Evolutionary conservation across 2,113 vertebrate genomes (phyloP).

Genomic region (Nibea coibor): DNA sequence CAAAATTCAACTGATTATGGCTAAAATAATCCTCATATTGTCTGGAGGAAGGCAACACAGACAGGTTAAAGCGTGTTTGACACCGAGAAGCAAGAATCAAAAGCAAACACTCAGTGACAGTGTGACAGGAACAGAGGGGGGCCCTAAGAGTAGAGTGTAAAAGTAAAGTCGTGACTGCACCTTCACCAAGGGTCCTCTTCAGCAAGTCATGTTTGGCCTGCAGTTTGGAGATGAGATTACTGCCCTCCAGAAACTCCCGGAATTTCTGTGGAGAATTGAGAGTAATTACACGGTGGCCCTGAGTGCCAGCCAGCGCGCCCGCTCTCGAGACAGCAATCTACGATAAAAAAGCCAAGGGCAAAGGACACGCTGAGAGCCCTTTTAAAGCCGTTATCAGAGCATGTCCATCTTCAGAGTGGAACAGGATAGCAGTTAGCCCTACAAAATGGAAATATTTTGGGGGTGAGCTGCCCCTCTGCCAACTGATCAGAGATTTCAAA

Average conservation of each 20-base stretch:
- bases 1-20: neutral
- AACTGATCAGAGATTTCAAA: slow-evolving; percentile 35
- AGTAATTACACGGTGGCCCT: slow-evolving; percentile 65
- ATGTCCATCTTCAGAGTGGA: slow-evolving; percentile 64
- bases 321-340: slow-evolving; percentile 60
- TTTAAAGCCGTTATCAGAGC: slow-evolving; percentile 68
- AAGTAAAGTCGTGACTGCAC: slow-evolving; percentile 72
- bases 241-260: slow-evolving; percentile 97
- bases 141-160: neutral
- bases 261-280: slow-evolving; percentile 92
- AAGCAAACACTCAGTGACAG: neutral
- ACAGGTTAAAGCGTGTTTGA: neutral
- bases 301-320: slow-evolving; percentile 42
- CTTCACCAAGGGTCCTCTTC: slow-evolving; percentile 95
- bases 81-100: neutral
- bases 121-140: neutral
- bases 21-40: neutral
- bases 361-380: slow-evolving; percentile 40
- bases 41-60: neutral
- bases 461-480: neutral
- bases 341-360: slow-evolving; percentile 64
- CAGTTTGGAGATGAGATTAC: slow-evolving; percentile 98
- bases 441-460: slow-evolving; percentile 25
- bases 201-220: slow-evolving; percentile 98
- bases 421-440: slow-evolving; percentile 42